Percentiles rank a stretch among this genome's conserved stretches.
phyloP scores from a whole-genome alignment of 2,113 vertebrate genomes.

The Ammodytes marinus region DNA sequence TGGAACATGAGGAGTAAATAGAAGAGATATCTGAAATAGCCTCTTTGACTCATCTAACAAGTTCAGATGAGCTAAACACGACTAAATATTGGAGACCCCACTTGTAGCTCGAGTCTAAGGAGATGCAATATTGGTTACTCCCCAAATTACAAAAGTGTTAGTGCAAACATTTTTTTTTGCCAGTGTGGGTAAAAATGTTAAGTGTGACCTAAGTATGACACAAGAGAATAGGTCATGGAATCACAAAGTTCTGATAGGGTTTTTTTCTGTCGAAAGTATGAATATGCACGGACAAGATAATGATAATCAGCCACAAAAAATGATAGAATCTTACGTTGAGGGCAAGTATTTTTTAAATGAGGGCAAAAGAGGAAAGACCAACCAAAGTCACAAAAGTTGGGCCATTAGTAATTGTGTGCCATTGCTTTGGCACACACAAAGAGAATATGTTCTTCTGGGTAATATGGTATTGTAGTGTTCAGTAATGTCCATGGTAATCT shows the following conservation, averaged over 20 bases:
- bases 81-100: conserved; percentile 2
- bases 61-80: conserved; percentile 15
- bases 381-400: neutral
- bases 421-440: neutral
- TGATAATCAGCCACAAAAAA: neutral
- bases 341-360: neutral
- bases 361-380: neutral
- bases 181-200: conserved; percentile 41
- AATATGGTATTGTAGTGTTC: conserved; percentile 32
- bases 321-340: neutral
- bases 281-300: conserved; percentile 30
- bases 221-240: conserved; percentile 41
- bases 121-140: neutral
- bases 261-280: conserved; percentile 22
- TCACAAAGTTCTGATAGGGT: conserved; percentile 11
- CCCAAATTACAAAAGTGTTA: neutral
- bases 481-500: conserved; percentile 50
- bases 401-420: neutral
- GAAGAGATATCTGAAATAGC: conserved; percentile 10
- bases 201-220: conserved; percentile 30
- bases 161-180: neutral
- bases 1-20: conserved; percentile 14
- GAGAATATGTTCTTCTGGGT: conserved; percentile 32
- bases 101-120: neutral
- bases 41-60: conserved; percentile 22